Evolutionary conservation across 2,113 vertebrate species (phyloP).

Genomic region (Telmatochromis bifrenatus): DNA sequence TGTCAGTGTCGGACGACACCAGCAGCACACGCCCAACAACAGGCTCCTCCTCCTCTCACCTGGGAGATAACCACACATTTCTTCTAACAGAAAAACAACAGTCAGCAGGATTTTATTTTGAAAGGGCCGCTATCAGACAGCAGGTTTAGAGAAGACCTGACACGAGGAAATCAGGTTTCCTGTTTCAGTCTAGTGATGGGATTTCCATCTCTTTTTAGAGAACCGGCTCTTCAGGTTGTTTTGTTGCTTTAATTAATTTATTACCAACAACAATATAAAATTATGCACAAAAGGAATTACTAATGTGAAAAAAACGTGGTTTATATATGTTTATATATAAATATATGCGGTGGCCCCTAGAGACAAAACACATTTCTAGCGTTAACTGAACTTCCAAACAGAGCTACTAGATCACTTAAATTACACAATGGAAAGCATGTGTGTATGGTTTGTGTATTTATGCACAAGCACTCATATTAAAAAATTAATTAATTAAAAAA

Average conservation of each 20-base stretch:
- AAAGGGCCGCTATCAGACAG: neutral
- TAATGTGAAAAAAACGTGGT: fast-evolving
- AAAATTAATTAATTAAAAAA: fast-evolving
- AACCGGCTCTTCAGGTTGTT: neutral
- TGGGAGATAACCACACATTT: neutral
- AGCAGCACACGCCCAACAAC: neutral
- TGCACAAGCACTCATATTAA: fast-evolving
- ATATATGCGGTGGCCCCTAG: fast-evolving
- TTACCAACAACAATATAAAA: fast-evolving
- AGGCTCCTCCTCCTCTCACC: neutral
- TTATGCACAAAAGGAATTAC: neutral
- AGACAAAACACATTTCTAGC: neutral
- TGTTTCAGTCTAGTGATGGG: neutral
- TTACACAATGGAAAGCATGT: fast-evolving
- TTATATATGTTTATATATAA: neutral
- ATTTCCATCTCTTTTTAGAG: neutral
- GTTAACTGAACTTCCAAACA: fast-evolving
- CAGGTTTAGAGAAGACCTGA: neutral
- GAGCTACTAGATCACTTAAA: fast-evolving
- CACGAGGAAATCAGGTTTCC: neutral
- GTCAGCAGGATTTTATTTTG: neutral
- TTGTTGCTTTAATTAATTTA: neutral
- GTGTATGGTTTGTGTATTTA: fast-evolving
- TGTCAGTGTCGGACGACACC: neutral
- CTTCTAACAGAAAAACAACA: neutral